These are phyloP conservation scores for Elymnias hypermnestra DNA, from an alignment of 1,140 invertebrate species.

Conservation along the genomic window DNA sequence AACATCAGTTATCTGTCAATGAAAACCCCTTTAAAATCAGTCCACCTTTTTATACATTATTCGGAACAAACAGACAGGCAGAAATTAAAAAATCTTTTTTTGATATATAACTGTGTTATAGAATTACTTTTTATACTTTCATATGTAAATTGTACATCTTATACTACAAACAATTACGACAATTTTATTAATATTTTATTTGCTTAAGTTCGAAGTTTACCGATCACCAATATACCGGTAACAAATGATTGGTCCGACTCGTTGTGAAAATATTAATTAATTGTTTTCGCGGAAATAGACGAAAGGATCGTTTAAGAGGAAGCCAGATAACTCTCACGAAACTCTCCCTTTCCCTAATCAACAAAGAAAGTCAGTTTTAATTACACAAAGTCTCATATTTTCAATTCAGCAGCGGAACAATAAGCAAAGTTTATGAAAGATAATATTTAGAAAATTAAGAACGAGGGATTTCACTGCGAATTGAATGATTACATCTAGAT, in stretches of 20 bases:
- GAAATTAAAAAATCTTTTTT: too few relatives aligned
- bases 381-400: conserved; percentile 23
- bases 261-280: conserved; percentile 56
- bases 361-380: conserved; percentile 22
- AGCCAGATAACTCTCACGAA: conserved; percentile 26
- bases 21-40: too few relatives aligned
- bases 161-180: too few relatives aligned
- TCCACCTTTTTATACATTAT: too few relatives aligned
- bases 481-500: background rate
- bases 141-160: too few relatives aligned
- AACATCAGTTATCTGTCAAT: too few relatives aligned
- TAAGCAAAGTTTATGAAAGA: conserved; percentile 15
- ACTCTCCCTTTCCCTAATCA: conserved; percentile 21
- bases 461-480: background rate
- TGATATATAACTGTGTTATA: too few relatives aligned
- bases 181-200: too few relatives aligned
- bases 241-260: conserved; percentile 37
- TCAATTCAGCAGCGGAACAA: conserved; percentile 5
- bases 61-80: too few relatives aligned
- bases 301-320: conserved; percentile 17
- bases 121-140: too few relatives aligned
- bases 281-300: conserved; percentile 36
- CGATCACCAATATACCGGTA: conserved; percentile 24
- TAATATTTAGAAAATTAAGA: conserved; percentile 9
- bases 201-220: conserved; percentile 20